phyloP scores from a whole-genome alignment of 2,888 invertebrate genomes.

The Hymenopus coronatus region DNA sequence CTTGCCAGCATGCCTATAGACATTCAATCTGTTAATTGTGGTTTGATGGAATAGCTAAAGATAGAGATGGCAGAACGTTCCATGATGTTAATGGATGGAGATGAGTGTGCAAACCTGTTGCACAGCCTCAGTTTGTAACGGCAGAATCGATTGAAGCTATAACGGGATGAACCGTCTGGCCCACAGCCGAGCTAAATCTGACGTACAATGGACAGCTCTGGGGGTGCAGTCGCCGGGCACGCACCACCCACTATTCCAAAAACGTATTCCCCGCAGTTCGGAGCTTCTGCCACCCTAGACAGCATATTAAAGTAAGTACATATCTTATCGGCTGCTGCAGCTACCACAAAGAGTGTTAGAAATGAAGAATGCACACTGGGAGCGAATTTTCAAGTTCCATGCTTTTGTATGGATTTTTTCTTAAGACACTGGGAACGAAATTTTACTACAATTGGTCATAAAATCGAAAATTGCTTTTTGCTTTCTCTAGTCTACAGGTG shows the following conservation, averaged over 20 bases:
- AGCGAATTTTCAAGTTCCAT: no score
- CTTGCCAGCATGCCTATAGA: not conserved
- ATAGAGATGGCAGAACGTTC: not conserved
- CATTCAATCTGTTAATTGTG: not conserved
- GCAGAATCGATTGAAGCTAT: slow-evolving; percentile 8
- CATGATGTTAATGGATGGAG: not conserved
- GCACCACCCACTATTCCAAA: not conserved
- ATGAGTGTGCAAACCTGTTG: not conserved
- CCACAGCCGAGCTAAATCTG: not conserved
- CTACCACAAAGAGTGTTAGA: no score
- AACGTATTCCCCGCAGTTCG: no score
- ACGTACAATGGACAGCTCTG: not conserved
- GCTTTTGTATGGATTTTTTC: no score
- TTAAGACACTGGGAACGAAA: no score
- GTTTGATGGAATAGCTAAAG: not conserved
- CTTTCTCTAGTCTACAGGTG: no score
- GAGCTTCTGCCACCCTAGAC: no score
- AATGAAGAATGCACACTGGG: no score
- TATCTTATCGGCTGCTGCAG: no score
- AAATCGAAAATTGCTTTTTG: no score
- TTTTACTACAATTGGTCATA: no score
- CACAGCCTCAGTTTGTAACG: slow-evolving; percentile 7
- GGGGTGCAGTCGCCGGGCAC: not conserved
- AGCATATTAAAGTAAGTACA: no score
- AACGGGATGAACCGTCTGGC: not conserved